phyloP scores from a whole-genome alignment of 1,140 invertebrate species.

The Theocolax elegans region DNA sequence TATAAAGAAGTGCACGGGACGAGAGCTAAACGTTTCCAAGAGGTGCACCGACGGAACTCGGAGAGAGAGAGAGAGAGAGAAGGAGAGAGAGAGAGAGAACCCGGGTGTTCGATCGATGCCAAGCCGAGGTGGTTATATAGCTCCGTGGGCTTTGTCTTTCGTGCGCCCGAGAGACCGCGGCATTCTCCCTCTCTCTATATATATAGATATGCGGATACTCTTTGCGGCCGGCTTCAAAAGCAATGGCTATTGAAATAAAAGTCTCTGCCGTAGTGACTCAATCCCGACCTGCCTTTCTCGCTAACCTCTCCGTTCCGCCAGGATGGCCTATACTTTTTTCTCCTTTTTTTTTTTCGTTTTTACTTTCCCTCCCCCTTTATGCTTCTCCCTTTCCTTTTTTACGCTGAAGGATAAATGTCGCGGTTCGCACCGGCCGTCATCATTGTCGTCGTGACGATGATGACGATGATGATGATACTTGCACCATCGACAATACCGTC shows the following conservation, averaged over 20 bases:
- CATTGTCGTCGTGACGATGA: neutral
- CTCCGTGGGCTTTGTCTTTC: conserved; percentile 35
- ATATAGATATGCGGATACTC: neutral
- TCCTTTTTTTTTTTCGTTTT: conserved; percentile 6
- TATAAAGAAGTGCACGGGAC: conserved; percentile 34
- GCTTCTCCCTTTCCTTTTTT: neutral
- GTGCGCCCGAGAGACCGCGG: conserved; percentile 49
- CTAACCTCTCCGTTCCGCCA: conserved; percentile 6
- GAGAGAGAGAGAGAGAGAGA: conserved; percentile 41
- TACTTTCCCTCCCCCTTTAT: conserved; percentile 15
- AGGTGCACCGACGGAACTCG: conserved; percentile 24
- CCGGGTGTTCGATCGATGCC: conserved; percentile 8
- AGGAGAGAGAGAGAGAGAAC: neutral
- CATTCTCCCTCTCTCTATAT: neutral
- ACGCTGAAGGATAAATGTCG: too few relatives aligned
- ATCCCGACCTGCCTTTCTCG: conserved; percentile 48
- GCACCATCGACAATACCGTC: conserved; percentile 20
- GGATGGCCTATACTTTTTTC: neutral
- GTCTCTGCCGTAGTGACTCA: conserved; percentile 57
- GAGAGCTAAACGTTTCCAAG: conserved; percentile 43
- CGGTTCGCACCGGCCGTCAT: too few relatives aligned
- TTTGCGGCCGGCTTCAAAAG: conserved; percentile 45
- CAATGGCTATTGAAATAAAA: conserved; percentile 58
- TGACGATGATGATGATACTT: neutral
- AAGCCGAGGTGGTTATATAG: conserved; percentile 23